These are phyloP conservation scores for Pipistrellus pipistrellus DNA, from an alignment of 2,797 vertebrate species.

Conservation along the genomic window DNA sequence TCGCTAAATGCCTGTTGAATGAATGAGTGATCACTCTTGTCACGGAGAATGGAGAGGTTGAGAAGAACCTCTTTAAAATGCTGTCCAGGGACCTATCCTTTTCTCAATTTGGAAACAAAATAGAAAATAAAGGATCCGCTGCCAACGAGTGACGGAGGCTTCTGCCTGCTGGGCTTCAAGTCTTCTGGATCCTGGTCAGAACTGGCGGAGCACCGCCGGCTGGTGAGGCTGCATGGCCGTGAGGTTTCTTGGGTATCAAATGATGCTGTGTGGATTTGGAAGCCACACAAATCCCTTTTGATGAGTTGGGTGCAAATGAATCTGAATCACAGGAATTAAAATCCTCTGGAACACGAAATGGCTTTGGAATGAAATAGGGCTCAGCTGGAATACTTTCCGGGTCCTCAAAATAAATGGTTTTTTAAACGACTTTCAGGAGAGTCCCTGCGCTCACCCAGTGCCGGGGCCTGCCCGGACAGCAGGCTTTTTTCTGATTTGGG, in stretches of 20 bases:
- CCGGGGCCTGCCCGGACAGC: neutral
- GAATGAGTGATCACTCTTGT: constrained; percentile 21
- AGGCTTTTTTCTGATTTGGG: neutral
- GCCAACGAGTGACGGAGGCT: neutral
- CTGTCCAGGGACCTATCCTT: constrained; percentile 9
- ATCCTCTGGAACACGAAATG: neutral
- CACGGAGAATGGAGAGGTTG: neutral
- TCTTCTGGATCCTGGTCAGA: neutral
- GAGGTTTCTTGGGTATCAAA: neutral
- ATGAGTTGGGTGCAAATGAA: neutral
- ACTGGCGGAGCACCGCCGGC: fast-evolving
- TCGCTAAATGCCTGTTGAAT: neutral
- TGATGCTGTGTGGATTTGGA: neutral
- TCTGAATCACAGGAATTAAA: neutral
- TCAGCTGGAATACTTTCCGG: neutral
- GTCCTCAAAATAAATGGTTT: neutral
- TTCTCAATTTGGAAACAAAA: neutral
- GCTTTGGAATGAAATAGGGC: neutral
- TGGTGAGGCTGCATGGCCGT: neutral
- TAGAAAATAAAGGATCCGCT: neutral
- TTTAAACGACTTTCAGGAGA: neutral
- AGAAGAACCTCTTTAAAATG: neutral
- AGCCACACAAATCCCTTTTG: neutral
- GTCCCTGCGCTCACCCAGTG: neutral
- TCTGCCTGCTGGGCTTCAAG: neutral